Conservation (phyloP, 2,888 invertebrate genomes). For the Drosophila cracens region DNA sequence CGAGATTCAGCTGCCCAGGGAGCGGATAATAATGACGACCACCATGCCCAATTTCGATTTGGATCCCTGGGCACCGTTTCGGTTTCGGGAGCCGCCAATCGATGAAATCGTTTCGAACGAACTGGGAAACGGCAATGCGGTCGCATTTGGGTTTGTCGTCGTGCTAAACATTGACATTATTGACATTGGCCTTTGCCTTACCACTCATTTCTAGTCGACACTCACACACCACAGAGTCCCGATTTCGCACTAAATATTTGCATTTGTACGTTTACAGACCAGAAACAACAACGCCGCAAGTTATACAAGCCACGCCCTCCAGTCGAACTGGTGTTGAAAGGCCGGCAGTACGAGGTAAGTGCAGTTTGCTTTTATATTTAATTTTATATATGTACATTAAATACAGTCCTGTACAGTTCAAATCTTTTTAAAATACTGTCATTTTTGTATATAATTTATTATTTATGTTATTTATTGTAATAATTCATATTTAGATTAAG, state of each 20-base stretch:
- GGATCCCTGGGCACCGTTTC: slow-evolving; percentile 62
- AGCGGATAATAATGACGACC: neutral
- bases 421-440: neutral
- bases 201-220: neutral
- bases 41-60: neutral
- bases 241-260: neutral
- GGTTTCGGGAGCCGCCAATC: slow-evolving; percentile 45
- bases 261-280: slow-evolving; percentile 21
- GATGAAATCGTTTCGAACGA: slow-evolving; percentile 32
- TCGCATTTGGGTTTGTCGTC: slow-evolving; percentile 53
- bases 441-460: neutral
- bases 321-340: slow-evolving; percentile 37
- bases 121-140: slow-evolving; percentile 15
- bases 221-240: neutral
- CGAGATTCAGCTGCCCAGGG: neutral
- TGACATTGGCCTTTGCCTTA: slow-evolving; percentile 3
- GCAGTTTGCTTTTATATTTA: neutral
- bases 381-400: neutral
- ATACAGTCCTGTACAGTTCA: neutral
- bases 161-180: slow-evolving; percentile 14
- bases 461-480: neutral
- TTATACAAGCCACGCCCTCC: slow-evolving; percentile 26
- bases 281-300: slow-evolving; percentile 32
- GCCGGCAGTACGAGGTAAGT: slow-evolving; percentile 62
- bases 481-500: neutral